Evolutionary conservation across 2,113 vertebrate genomes (phyloP), one percentile per base, ranked within the genome.

Genomic region (Sigmodon hispidus): DNA sequence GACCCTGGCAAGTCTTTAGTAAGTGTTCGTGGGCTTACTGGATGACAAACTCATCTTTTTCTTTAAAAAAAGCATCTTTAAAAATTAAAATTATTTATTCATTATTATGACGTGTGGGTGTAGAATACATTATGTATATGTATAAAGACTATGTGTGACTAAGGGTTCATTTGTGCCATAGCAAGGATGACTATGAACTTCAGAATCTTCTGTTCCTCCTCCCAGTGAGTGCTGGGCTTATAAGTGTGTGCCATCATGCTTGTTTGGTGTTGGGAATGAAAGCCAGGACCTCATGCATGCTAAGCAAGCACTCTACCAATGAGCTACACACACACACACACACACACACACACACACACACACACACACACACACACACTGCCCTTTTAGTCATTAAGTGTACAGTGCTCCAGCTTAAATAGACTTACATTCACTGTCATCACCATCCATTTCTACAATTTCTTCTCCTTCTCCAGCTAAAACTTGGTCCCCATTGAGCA

Each of bases 21-120:
- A 17, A 19, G 43, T 0, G 31, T 70, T 89, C 0, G 0, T 11
- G 36, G 22, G 11, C 11, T 3, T 31, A n/a, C 40, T 1, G 6
- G 31, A 79, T 3, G 55, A 59, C 15, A n/a, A 29, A 22, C 3
- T 89, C 45, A 45, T 40, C 59, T 63, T 45, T 59, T 59, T 63
- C 16, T 84, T 84, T 43, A 61, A 84, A 84, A 84, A 59, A 84
- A 29, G 40, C 40, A 84, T 63, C 59, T 59, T 57, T 63, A 16
- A 59, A 81, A 61, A 79, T n/a, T n/a, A 79, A 31, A 81, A n/a
- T 34, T 40, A 59, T 59, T 55, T 59, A 40, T 81, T 40, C 55
- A 59, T 63, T 31, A 63, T 40, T 61, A 40, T 61, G 26, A 8
- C 4, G 22, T 75, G 15, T 50, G 75, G 31, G 6, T 61, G 77